Evolutionary conservation across 2,888 invertebrate species (phyloP).

Genomic region (Caenorhabditis japonica): DNA sequence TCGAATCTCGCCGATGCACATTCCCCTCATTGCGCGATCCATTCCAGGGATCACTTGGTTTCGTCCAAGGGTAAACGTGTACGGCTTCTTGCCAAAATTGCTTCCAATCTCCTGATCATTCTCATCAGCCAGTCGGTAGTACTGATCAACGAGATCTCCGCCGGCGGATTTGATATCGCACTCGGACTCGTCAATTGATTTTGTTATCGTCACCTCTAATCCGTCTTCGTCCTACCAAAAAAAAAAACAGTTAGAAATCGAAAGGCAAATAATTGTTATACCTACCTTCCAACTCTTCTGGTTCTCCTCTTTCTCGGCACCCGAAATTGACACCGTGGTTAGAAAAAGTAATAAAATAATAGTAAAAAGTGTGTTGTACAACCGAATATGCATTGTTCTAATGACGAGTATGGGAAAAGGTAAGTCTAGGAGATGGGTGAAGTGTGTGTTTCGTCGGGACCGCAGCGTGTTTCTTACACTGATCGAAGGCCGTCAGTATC

Average conservation of each 20-base stretch:
- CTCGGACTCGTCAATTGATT: constrained; percentile 12
- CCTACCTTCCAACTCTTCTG: constrained; percentile 30
- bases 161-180: constrained; percentile 45
- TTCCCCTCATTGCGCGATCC: constrained; percentile 52
- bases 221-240: constrained; percentile 45
- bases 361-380: constrained; percentile 8
- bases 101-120: constrained; percentile 72
- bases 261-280: background rate
- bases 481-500: constrained; percentile 30
- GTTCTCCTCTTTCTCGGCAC: background rate
- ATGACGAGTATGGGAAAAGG: background rate
- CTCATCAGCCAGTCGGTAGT: constrained; percentile 69
- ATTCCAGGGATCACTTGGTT: constrained; percentile 54
- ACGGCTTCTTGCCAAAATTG: constrained; percentile 74
- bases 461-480: constrained; percentile 33
- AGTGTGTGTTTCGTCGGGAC: constrained; percentile 5
- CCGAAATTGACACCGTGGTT: too few species aligned
- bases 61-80: constrained; percentile 45
- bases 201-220: constrained; percentile 42
- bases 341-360: constrained; percentile 8
- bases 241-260: background rate
- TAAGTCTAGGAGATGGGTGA: background rate
- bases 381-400: constrained; percentile 16
- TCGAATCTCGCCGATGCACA: constrained; percentile 51
- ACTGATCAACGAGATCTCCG: constrained; percentile 66